Evolutionary conservation across 2,797 vertebrate species (phyloP).

Genomic region (Apodemus agrarius): DNA sequence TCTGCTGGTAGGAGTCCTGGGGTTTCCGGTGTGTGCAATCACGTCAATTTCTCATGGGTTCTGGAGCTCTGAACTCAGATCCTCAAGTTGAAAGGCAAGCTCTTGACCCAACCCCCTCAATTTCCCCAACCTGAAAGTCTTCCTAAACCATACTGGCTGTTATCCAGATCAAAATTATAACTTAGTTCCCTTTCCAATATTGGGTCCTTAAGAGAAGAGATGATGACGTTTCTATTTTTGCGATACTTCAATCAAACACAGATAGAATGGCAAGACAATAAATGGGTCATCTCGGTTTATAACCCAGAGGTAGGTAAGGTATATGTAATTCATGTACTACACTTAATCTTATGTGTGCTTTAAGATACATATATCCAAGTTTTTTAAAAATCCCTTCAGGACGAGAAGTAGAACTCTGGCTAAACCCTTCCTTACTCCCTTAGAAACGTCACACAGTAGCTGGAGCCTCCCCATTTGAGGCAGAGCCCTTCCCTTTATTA

Average conservation of each 20-base stretch:
- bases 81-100: background rate
- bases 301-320: background rate
- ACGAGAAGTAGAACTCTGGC: conserved; percentile 74
- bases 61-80: background rate
- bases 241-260: background rate
- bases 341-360: background rate
- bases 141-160: background rate
- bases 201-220: conserved; percentile 23
- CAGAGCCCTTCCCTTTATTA: conserved; percentile 78
- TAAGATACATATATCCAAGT: conserved; percentile 56
- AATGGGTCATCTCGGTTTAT: background rate
- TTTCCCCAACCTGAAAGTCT: background rate
- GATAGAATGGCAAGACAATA: conserved; percentile 7
- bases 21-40: background rate
- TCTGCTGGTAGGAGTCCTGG: background rate
- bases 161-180: background rate
- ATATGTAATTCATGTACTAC: background rate
- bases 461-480: conserved; percentile 83
- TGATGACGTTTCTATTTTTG: background rate
- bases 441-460: conserved; percentile 81
- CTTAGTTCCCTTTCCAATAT: background rate
- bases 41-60: background rate
- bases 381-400: conserved; percentile 19
- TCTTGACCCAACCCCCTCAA: background rate
- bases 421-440: conserved; percentile 79